Evolutionary conservation across 2,797 vertebrate genomes (phyloP).

Genomic region (Rhinella marina): DNA sequence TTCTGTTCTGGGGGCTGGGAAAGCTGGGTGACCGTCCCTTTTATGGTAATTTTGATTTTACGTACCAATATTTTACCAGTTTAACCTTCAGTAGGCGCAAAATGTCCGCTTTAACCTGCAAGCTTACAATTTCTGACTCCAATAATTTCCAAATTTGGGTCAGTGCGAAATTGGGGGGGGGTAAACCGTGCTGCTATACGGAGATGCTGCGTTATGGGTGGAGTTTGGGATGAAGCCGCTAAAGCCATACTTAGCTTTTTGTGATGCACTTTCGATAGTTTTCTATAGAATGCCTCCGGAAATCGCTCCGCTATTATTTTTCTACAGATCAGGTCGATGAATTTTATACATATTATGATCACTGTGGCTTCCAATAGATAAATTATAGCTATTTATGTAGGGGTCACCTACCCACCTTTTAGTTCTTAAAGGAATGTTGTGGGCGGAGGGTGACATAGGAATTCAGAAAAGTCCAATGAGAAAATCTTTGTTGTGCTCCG

Average conservation of each 20-base stretch:
- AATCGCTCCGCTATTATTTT: neutral
- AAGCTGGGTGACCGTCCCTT: no score
- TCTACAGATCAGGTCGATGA: no score
- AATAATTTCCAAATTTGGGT: neutral
- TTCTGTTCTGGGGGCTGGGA: no score
- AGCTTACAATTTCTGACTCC: neutral
- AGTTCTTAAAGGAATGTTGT: no score
- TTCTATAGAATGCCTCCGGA: neutral
- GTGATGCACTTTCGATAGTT: neutral
- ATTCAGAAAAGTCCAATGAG: no score
- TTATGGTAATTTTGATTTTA: neutral
- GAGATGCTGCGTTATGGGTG: neutral
- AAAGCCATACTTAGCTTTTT: slow-evolving; percentile 10
- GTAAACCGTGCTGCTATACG: neutral
- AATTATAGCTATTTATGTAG: no score
- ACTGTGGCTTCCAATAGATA: no score
- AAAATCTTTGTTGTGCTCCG: no score
- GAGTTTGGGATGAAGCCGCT: neutral
- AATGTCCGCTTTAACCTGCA: neutral
- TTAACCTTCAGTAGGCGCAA: neutral
- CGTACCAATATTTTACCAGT: neutral
- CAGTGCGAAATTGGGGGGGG: no score
- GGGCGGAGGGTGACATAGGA: no score
- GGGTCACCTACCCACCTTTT: no score
- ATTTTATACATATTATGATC: no score